phyloP scores from a whole-genome alignment of 2,888 invertebrate genomes.

The Lepidonotus clava region DNA sequence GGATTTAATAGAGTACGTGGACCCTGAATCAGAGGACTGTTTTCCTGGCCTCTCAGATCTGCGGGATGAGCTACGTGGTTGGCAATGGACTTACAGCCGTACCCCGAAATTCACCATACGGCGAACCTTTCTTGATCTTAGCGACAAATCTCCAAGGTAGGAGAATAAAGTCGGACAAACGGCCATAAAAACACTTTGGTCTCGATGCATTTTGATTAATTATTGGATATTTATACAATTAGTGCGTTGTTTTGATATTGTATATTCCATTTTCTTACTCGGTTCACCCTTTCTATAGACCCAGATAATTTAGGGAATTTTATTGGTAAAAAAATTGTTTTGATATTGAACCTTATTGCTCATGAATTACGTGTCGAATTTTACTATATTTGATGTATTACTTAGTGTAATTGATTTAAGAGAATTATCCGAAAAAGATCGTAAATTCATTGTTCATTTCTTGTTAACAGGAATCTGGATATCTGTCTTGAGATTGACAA shows the following conservation, averaged over 20 bases:
- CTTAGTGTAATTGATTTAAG: too few relatives aligned
- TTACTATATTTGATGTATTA: too few relatives aligned
- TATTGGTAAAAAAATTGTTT: too few relatives aligned
- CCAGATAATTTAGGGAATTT: too few relatives aligned
- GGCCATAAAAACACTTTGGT: too few relatives aligned
- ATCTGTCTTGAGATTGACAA: neutral
- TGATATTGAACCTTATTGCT: too few relatives aligned
- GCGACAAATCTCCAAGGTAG: neutral
- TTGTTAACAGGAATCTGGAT: neutral
- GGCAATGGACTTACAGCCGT: conserved; percentile 65
- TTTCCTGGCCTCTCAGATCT: conserved; percentile 62
- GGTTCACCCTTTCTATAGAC: neutral
- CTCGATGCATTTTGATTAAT: too few relatives aligned
- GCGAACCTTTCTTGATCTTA: neutral
- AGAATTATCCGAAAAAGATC: too few relatives aligned
- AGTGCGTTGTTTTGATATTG: neutral
- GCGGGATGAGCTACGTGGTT: conserved; percentile 56
- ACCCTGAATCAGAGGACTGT: conserved; percentile 54
- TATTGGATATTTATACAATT: too few relatives aligned
- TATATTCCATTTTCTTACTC: neutral
- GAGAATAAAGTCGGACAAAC: too few relatives aligned
- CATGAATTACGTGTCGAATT: too few relatives aligned
- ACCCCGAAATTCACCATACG: conserved; percentile 61
- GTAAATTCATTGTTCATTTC: too few relatives aligned
- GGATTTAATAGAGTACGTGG: conserved; percentile 55